A percentile compares a stretch with the other conserved stretches of the same genome.
phyloP scores from a whole-genome alignment of 1,140 invertebrate species.

The Anastatus disparis region DNA sequence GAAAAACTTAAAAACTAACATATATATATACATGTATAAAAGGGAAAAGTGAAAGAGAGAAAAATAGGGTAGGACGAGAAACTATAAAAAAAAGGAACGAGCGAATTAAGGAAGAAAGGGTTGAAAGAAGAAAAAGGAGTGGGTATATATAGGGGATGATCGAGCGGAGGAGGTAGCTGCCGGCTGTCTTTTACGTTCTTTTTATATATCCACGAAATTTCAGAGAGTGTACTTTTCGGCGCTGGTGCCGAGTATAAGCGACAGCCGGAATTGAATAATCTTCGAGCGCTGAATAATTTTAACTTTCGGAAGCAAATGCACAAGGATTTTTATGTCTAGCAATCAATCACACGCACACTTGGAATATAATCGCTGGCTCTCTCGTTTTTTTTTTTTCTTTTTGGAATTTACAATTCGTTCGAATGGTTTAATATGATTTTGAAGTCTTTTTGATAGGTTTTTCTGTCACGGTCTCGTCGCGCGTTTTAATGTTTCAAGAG shows the following conservation, averaged over 20 bases:
- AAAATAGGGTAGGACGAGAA: background rate
- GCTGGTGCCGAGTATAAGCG: too few species aligned
- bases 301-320: background rate
- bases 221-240: background rate
- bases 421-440: background rate
- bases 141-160: background rate
- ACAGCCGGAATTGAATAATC: conserved; percentile 34
- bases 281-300: conserved; percentile 14
- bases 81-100: conserved; percentile 6
- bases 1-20: too few species aligned
- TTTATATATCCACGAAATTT: conserved; percentile 21
- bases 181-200: conserved; percentile 22
- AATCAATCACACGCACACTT: conserved; percentile 14
- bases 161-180: too few species aligned
- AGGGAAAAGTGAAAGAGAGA: background rate
- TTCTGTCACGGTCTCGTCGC: too few species aligned
- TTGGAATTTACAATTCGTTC: too few species aligned
- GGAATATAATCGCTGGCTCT: background rate
- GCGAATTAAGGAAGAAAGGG: background rate
- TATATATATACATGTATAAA: too few species aligned
- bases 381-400: background rate
- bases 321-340: background rate
- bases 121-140: background rate
- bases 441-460: background rate
- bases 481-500: too few species aligned